These are phyloP conservation scores for Anthoscopus minutus DNA, from an alignment of 2,113 vertebrate species.

Conservation along the genomic window DNA sequence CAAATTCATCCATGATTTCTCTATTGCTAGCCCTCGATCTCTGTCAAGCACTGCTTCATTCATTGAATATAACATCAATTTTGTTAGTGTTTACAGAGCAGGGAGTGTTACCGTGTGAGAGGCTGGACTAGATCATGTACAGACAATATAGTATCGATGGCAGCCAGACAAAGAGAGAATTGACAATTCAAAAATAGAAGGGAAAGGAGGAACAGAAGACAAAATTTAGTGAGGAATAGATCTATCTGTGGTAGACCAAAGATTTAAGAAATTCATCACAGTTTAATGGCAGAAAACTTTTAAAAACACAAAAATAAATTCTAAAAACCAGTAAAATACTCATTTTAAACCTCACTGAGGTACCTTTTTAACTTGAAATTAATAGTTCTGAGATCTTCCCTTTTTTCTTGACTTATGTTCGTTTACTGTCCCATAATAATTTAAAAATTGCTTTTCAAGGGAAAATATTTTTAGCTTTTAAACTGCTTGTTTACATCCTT, in stretches of 20 bases:
- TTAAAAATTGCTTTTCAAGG: neutral
- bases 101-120: neutral
- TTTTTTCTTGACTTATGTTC: neutral
- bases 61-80: neutral
- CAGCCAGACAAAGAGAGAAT: neutral
- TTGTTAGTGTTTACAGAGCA: conserved; percentile 21
- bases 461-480: neutral
- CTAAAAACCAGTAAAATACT: neutral
- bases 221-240: neutral
- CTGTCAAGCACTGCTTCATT: neutral
- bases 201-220: neutral
- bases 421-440: neutral
- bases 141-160: neutral
- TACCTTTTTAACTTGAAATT: neutral
- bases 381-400: neutral
- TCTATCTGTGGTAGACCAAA: neutral
- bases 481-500: neutral
- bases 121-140: neutral
- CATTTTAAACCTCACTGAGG: neutral
- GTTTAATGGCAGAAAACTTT: neutral
- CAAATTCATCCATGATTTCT: conserved; percentile 1
- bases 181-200: neutral
- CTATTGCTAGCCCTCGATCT: neutral
- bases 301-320: neutral
- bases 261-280: neutral